phyloP scores from a whole-genome alignment of 2,888 invertebrate genomes.

The Epistrophella euchroma region DNA sequence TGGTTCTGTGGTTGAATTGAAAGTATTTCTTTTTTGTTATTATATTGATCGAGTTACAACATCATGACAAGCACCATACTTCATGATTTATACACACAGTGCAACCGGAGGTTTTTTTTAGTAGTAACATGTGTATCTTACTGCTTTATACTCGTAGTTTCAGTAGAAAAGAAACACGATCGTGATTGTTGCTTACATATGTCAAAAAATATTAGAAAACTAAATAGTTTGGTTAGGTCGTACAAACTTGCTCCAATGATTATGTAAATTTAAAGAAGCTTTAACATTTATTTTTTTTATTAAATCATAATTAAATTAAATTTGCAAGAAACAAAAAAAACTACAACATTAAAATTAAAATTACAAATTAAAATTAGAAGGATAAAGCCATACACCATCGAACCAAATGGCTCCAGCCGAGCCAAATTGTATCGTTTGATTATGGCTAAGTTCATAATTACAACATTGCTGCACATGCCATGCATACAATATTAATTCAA shows the following conservation, averaged over 20 bases:
- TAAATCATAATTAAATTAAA: too few relatives aligned
- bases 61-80: background rate
- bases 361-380: too few relatives aligned
- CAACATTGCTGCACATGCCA: too few relatives aligned
- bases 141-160: background rate
- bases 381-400: too few relatives aligned
- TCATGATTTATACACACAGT: background rate
- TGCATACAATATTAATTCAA: too few relatives aligned
- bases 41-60: constrained; percentile 33
- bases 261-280: too few relatives aligned
- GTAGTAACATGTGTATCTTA: constrained; percentile 18
- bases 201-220: background rate
- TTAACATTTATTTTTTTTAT: too few relatives aligned
- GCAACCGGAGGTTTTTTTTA: background rate
- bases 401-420: too few relatives aligned
- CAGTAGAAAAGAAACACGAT: constrained; percentile 12
- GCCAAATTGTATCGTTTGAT: too few relatives aligned
- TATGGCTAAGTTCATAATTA: too few relatives aligned
- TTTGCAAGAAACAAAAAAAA: too few relatives aligned
- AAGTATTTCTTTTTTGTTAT: background rate
- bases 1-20: background rate
- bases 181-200: constrained; percentile 26
- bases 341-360: too few relatives aligned
- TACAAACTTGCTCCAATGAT: background rate
- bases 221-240: background rate